These are phyloP conservation scores for Lottia scabra DNA, from an alignment of 2,888 invertebrate species.

Conservation along the genomic window DNA sequence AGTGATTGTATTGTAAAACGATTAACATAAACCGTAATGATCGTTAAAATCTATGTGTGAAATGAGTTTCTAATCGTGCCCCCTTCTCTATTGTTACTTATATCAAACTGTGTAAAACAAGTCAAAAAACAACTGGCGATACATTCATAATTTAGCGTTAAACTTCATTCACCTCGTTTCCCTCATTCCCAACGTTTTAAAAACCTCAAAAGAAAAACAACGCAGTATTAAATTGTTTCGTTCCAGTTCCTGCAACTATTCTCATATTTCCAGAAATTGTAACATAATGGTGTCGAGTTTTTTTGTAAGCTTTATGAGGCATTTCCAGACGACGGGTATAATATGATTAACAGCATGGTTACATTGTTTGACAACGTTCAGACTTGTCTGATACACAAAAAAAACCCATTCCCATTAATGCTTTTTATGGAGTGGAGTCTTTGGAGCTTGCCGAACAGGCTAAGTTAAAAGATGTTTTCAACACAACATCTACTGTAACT, in stretches of 20 bases:
- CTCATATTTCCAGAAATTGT: neutral
- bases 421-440: neutral
- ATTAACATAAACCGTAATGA: neutral
- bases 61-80: conserved; percentile 6
- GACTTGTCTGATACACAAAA: neutral
- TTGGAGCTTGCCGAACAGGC: no score
- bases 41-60: neutral
- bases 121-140: conserved; percentile 1
- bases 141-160: conserved; percentile 1
- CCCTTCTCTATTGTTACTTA: conserved; percentile 7
- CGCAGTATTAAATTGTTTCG: conserved; percentile 8
- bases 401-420: neutral
- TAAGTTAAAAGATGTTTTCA: no score
- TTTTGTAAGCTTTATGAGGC: conserved; percentile 4
- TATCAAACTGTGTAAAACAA: conserved; percentile 3
- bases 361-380: neutral
- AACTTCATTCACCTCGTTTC: neutral
- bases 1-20: neutral
- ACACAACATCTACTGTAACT: no score
- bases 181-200: neutral
- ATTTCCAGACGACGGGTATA: neutral
- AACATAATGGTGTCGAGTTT: neutral
- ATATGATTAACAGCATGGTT: neutral
- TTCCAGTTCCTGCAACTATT: conserved; percentile 1
- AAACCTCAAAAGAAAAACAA: neutral